Base-by-base conservation (phyloP, 1,140 invertebrate species). In the Drosophila kurseongensis region DNA sequence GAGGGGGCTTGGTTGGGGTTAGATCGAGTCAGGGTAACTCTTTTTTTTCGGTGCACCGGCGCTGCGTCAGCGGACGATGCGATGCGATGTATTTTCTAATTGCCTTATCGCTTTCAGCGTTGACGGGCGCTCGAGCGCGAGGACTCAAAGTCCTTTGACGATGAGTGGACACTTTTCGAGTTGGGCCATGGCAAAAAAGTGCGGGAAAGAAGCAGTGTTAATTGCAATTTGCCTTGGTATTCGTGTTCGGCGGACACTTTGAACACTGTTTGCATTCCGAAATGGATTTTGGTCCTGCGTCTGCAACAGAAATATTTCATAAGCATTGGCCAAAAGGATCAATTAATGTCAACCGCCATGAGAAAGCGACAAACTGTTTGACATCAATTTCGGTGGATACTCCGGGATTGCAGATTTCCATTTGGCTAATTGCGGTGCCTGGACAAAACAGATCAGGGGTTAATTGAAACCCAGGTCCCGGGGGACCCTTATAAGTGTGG, bases 91-190 rank as follows among this genome's bases (percentile, higher is more conserved):
- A 76, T 81, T 76, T 79, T 89, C 83, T 86, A 86, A 86, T 86
- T 86, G 83, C 84, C 83, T 86, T 86, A 86, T 86, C 83, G 83
- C 84, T 86, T 88, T 88, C 83, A 86, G 56, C 66, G 76, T 75
- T 76, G 72, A 76, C 65, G 65, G 47, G 80, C 80, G 71, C 57
- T 76, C 73, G 79, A 63, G 78, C 74, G 82, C 59, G 56, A 68
- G 67, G 59, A 74, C 59, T 83, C 84, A 83, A 83, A 86, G 84
- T 88, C 83, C 83, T 86, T 82, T 86, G 79, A 80, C 84, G 80
- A 83, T 89, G 83, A 86, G 67, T 83, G 79, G 67, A 81, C 82
- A 88, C 83, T 78, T 82, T 82, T 62, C 45, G 40, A 50, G 67
- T 23, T 42, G 62, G 57, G 54, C 42, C 57, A 65, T 10, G 32